A percentile compares a stretch with the other conserved stretches of the same genome.
phyloP scores from a whole-genome alignment of 2,113 vertebrate genomes.

The Prietella phreatophila region DNA sequence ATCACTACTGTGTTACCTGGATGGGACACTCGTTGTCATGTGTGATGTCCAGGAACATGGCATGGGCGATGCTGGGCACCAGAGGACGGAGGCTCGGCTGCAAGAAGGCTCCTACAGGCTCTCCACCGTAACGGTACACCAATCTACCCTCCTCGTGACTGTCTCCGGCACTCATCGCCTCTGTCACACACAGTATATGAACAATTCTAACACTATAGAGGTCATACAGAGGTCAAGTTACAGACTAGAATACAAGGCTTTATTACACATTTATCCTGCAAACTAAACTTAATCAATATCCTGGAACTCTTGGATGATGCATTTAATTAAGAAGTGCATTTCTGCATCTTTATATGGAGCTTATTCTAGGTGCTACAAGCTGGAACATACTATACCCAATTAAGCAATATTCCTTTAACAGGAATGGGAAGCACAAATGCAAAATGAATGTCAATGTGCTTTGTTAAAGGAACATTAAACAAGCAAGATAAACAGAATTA shows the following conservation, averaged over 20 bases:
- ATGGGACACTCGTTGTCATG: constrained; percentile 98
- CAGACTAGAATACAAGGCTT: not conserved
- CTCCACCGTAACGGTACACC: constrained; percentile 92
- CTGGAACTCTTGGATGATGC: not conserved
- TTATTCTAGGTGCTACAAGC: not conserved
- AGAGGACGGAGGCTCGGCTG: constrained; percentile 88
- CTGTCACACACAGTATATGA: constrained; percentile 61
- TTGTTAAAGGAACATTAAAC: not conserved
- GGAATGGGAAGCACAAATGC: not conserved
- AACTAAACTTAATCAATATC: not conserved
- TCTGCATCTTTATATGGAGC: not conserved
- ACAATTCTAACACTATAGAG: not conserved
- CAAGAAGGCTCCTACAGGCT: constrained; percentile 92
- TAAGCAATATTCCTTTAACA: not conserved
- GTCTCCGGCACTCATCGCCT: constrained; percentile 94
- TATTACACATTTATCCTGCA: not conserved
- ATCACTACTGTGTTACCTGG: constrained; percentile 69
- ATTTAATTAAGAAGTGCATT: not conserved
- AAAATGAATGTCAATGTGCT: not conserved
- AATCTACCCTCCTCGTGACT: constrained; percentile 94
- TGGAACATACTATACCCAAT: not conserved
- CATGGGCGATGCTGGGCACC: constrained; percentile 87
- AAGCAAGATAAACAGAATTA: not conserved
- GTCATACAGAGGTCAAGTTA: not conserved
- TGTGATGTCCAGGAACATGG: constrained; percentile 93